These are phyloP conservation scores for Leucozona laternaria DNA, from an alignment of 2,888 invertebrate species.

Conservation along the genomic window DNA sequence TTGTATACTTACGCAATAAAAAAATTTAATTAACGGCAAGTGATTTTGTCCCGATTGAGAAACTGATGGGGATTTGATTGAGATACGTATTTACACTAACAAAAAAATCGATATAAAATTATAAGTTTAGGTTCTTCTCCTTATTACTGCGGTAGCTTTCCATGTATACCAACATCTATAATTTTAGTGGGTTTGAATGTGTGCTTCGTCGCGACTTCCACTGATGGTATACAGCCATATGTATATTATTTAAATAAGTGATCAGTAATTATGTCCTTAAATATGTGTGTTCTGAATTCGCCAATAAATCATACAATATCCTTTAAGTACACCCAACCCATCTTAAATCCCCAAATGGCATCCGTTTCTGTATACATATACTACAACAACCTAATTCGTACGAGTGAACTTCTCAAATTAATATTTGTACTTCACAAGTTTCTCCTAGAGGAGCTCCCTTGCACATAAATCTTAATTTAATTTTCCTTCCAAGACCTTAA, in stretches of 20 bases:
- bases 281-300: neutral
- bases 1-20: no score
- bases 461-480: conserved; percentile 75
- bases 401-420: conserved; percentile 67
- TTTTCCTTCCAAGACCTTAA: conserved; percentile 75
- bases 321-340: neutral
- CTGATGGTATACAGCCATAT: no score
- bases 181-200: neutral
- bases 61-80: no score
- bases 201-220: neutral
- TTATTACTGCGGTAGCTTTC: no score
- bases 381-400: conserved; percentile 54
- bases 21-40: no score
- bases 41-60: no score
- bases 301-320: conserved; percentile 26
- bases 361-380: conserved; percentile 10
- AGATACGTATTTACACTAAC: no score
- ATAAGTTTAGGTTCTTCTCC: no score
- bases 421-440: conserved; percentile 71
- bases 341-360: conserved; percentile 2
- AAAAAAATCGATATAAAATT: no score
- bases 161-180: no score
- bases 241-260: neutral
- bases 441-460: conserved; percentile 33
- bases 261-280: conserved; percentile 12